These are phyloP conservation scores for Acrocephalus kingi DNA, from an alignment of 2,113 vertebrate species.

Conservation along the genomic window DNA sequence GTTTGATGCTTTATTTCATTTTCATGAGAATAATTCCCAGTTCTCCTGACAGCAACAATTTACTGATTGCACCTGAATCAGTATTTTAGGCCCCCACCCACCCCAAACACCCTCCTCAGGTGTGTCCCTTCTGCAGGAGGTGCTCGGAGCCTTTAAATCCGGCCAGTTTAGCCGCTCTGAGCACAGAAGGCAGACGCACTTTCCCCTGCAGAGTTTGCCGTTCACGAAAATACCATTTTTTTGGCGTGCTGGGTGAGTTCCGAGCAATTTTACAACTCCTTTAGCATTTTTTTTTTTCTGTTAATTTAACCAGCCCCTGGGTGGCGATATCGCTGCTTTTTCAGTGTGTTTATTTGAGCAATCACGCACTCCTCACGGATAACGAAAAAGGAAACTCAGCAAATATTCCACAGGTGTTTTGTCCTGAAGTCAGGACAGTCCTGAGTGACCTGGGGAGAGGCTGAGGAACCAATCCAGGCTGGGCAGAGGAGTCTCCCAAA, in stretches of 20 bases:
- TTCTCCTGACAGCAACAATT: background rate
- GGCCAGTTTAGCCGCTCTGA: background rate
- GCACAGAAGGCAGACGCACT: accelerated
- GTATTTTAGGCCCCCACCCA: background rate
- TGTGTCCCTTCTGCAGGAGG: background rate
- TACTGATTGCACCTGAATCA: background rate
- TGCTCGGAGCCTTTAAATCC: background rate
- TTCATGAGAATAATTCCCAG: background rate
- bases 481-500: background rate
- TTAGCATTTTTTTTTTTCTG: background rate
- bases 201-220: background rate
- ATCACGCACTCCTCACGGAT: accelerated
- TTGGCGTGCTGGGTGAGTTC: background rate
- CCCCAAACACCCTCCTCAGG: background rate
- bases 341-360: background rate
- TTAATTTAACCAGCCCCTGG: background rate
- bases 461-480: background rate
- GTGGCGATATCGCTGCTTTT: background rate
- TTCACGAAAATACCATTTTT: accelerated
- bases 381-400: too few species aligned
- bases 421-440: background rate
- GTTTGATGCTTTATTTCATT: background rate
- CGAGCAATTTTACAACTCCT: background rate
- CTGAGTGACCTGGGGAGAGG: background rate
- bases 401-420: accelerated